Evolutionary conservation across 1,140 invertebrate species (phyloP), one percentile per base, ranked within the genome.

Genomic region (Habropoda laboriosa): DNA sequence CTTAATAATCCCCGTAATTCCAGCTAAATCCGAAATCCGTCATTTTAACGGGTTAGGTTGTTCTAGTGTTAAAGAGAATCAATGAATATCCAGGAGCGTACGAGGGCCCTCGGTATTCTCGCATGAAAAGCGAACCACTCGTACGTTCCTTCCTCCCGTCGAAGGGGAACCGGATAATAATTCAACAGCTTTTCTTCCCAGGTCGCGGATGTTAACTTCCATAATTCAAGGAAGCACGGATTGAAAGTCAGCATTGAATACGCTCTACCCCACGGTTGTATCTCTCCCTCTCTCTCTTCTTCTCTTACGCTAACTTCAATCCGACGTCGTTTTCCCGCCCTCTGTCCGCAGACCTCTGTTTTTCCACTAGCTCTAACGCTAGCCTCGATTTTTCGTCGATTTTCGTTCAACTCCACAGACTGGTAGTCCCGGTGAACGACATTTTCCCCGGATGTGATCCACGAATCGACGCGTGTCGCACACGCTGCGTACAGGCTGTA

Each of bases 371-470:
- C n/a, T n/a, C n/a, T n/a, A n/a, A n/a, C n/a, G n/a, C n/a, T n/a
- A n/a, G n/a, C n/a, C n/a, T n/a, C n/a, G n/a, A n/a, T n/a, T 45
- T 13, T 45, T 45, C 12, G 4, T 45, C 80, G 71, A 81, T 81
- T 79, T 79, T 78, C 45, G 51, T 12, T 12, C 42, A 13, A 13
- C 2, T 45, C 13, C 10, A 6, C 13, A n/a, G n/a, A n/a, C 42
- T 45, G 4, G 42, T 45, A 12, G 42, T 6, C 1, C 42, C n/a
- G n/a, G n/a, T n/a, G 42, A 45, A 45, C 42, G 42, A 45, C 13
- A 5, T 12, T 87, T 85, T 76, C 79, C 72, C 61, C 57, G 49
- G 75, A 82, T n/a, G n/a, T n/a, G n/a, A 72, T 53, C 83, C 67
- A 67, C 55, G 40, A n/a, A n/a, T 64, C 32, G 79, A 60, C 18